Evolutionary conservation across 2,113 vertebrate species (phyloP), one percentile per base, ranked within the genome.

Genomic region (Chaetops frenatus): DNA sequence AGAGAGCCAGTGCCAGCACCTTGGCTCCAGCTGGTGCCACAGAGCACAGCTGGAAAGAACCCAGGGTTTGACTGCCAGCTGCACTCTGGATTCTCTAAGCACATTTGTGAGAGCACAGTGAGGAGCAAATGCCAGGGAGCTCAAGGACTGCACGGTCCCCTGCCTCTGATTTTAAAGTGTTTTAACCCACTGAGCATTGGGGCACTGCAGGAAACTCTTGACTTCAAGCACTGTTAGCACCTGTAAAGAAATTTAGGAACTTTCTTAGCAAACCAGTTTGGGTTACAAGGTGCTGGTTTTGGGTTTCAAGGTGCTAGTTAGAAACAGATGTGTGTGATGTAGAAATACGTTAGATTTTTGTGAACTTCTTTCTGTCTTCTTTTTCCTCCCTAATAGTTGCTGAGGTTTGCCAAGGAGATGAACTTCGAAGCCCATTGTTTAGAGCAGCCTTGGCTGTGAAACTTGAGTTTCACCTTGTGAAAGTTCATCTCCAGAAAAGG

Each of bases 401-500:
- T 1, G 22, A 60, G 47, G 35, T 79, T 85, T 95, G 57, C 80
- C 86, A 80, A 64, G 82, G 65, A 92, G 25, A 28, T 82, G 70
- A 88, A 69, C 57, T 85, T 92, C 1, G 10, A 72, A 42, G 45
- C 20, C 29, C 10, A 35, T 71, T 94, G 73, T 84, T 87, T 66
- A 54, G 60, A 96, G 80, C 54, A 83, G 58, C 31, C 64, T 91
- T 88, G 92, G 92, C 73, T 91, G 65, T 67, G 81, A 89, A 95
- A 76, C 44, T 79, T 14, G 61, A 91, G 45, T 82, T 81, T 94
- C 76, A 95, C 69, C 81, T 88, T 78, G 27, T 66, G 81, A 48
- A 78, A 87, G 31, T 72, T 87, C 25, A 53, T 54, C 69, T 90
- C 60, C 50, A 90, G 15, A 48, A 71, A 80, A 81, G 50, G 28